Conservation (phyloP, 2,113 vertebrate genomes). For the Pardalotus punctatus region DNA sequence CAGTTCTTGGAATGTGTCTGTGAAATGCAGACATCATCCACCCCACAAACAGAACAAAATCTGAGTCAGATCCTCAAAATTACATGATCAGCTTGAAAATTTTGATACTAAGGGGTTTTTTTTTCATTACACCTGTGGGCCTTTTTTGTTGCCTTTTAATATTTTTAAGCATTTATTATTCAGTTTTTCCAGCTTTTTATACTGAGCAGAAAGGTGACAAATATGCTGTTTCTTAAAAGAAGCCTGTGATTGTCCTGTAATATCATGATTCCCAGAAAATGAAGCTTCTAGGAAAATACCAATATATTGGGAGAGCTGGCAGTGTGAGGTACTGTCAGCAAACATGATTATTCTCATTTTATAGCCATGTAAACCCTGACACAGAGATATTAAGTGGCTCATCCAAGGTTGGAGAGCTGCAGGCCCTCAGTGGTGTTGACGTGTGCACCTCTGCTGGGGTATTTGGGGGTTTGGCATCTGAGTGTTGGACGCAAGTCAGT, state of each 20-base stretch:
- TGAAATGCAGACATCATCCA: not conserved
- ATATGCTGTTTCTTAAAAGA: not conserved
- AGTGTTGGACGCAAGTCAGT: rapidly evolving
- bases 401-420: not conserved
- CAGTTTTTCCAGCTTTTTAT: not conserved
- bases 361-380: not conserved
- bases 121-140: not conserved
- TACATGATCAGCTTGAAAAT: conserved; percentile 37
- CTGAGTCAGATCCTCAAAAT: conserved; percentile 48
- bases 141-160: not conserved
- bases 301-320: not conserved
- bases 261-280: not conserved
- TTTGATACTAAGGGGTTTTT: not conserved
- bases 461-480: not conserved
- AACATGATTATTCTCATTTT: not conserved
- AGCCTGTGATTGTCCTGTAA: not conserved
- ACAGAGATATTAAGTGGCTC: not conserved
- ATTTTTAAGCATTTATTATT: not conserved
- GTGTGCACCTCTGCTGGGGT: rapidly evolving
- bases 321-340: not conserved
- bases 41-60: not conserved
- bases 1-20: not conserved
- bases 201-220: not conserved
- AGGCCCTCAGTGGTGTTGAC: not conserved
- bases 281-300: not conserved